Evolutionary conservation across 2,113 vertebrate genomes (phyloP), one percentile per base, ranked within the genome.

Genomic region (Melanerpes formicivorus): DNA sequence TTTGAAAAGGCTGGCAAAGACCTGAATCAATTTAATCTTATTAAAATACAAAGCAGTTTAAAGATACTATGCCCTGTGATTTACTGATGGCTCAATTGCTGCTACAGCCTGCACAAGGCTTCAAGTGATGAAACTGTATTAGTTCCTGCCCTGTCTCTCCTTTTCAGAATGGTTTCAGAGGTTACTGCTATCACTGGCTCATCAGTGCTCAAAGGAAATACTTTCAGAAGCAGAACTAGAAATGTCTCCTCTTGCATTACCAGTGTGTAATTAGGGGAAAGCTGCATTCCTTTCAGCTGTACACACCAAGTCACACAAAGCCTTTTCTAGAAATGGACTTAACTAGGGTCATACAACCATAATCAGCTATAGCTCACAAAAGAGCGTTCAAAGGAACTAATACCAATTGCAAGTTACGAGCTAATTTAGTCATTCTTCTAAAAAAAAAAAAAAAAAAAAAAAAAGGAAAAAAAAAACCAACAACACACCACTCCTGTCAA

Each of bases 191-290:
- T 95, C 85, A 73, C 70, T 67, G 80, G 40, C 70, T 95, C 87
- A 95, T 96, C 91, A 88, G 84, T 4, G 13, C 93, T 93, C 75
- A 92, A 50, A 95, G 95, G 96, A 93, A 96, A 95, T 93, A 93
- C 76, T 96, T 95, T 93, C 85, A 93, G 91, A 91, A 59, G 90
- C 89, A 96, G 91, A 91, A 93, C 94, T 80, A 93, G 93, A 95
- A 94, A 91, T 91, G 89, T 91, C 94, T 96, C 89, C 94, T 91
- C 87, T 92, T 92, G 93, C 85, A 81, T 75, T 95, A 87, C 69
- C 87, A 90, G 72, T 50, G 5, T 91, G 80, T 72, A 95, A 94
- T 95, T 95, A 95, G 87, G 93, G 94, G 87, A 80, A 88, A 84
- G 82, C 93, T 83, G 76, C 95, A 93, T 96, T 96, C 91, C 91